Base-by-base conservation (phyloP, 2,888 invertebrate species). In the Augiades crinisus region DNA sequence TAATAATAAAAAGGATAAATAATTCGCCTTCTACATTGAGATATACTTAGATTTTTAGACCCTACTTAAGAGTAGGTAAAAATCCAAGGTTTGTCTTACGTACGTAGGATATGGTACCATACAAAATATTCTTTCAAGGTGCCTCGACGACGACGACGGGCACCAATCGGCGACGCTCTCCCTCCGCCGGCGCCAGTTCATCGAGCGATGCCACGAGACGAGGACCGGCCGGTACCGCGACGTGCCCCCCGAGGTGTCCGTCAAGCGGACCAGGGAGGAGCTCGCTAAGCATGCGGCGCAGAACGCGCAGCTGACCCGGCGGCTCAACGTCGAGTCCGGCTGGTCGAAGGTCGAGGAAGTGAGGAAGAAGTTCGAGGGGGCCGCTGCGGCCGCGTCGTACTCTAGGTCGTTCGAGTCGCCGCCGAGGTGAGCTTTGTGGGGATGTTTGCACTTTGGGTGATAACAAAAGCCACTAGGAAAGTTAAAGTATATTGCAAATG, bases 321-420 rank as follows among this genome's bases (percentile, higher is more conserved):
- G 87, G 72, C 83, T 86, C 60, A 84, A 82, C 77, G 82, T 87
- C 57, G 88, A 88, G 70, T 82, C 83, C 44, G 81, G 87, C 64
- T 89, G 88, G 88, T 87, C 88, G 33, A 89, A 88, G 64, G 88
- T 88, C 62, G 87, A 89, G 63, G 87, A 89, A 64, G 88, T 89
- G 16, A 67, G 88, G 55, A 89, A 86, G 78, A 88, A 89, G 72
- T 88, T 89, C 52, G 88, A 89, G 60, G 78, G 75, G 2, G 81
- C 78, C 1, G 74, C 81, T 0, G 70, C 79, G 16, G 61, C 70
- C 1, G 69, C 75, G 0, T 76, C 81, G 6, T 86, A 72, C 59
- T 85, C 85, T 8, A 75, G 87, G 60, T 83, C 83, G 1, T 89
- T 89, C 56, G 88, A 89, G 56, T 87, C 87, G 55, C 88, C 88